Evolutionary conservation across 1,140 invertebrate genomes (phyloP), one percentile per base, ranked within the genome.

Genomic region (Manduca sexta): DNA sequence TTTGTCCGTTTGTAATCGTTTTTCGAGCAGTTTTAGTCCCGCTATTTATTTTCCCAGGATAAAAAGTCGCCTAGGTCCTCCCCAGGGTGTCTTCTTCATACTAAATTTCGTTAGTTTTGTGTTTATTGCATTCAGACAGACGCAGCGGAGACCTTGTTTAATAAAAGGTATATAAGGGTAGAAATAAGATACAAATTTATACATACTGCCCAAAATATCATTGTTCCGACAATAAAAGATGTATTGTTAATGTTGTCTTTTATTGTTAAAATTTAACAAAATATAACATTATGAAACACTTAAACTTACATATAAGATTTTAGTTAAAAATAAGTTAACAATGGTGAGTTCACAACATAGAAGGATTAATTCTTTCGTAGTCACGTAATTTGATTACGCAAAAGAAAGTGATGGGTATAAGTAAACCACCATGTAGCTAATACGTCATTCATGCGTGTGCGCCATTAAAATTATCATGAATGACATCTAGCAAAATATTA

Each of bases 231-330:
- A 35, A 35, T 11, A n/a, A 35, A n/a, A 48, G 16, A 11, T 39
- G 29, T 11, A 11, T 56, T 64, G 69, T 73, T 69, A 70, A 71
- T 68, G 45, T 34, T 80, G 77, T 84, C 80, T 81, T 84, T 84
- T 84, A 84, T 78, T 84, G 72, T 84, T 81, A 83, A 79, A 79
- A 38, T 71, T 74, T 76, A 78, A 80, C 66, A 78, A 79, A 79
- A 79, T 65, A 45, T 74, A 74, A 75, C 62, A 80, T 79, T 72
- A 74, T 68, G 53, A 72, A 79, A 76, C 72, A 69, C 65, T 75
- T 78, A 72, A 45, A 49, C 60, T 69, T 66, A 72, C 59, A 65
- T 61, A 67, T 64, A 54, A 40, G 33, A 41, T 61, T 64, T 66
- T 62, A 57, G 51, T 60, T 57, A 45, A 45, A 59, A 61, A 63